A percentile compares a stretch with the other conserved stretches of the same genome.
phyloP scores from a whole-genome alignment of 2,797 vertebrate species.

The Lutjanus argentimaculatus region DNA sequence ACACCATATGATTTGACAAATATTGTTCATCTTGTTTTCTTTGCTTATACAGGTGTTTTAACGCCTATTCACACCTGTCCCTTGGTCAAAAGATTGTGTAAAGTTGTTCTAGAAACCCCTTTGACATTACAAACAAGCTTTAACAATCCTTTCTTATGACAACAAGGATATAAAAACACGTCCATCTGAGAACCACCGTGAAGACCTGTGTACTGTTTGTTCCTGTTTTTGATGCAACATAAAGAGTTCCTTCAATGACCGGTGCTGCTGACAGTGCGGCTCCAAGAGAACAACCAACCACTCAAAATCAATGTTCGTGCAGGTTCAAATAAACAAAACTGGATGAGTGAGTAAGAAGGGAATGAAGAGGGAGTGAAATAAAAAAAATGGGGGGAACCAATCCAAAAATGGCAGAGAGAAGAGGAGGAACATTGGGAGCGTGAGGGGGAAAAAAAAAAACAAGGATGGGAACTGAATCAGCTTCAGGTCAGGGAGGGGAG shows the following conservation, averaged over 20 bases:
- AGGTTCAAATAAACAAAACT: constrained; percentile 86
- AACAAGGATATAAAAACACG: constrained; percentile 79
- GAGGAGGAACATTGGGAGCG: constrained; percentile 61
- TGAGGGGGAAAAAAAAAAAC: constrained; percentile 51
- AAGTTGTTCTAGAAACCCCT: constrained; percentile 81
- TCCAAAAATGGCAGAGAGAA: constrained; percentile 77
- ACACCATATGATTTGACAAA: constrained; percentile 88
- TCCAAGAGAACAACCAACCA: constrained; percentile 88
- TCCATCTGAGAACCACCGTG: constrained; percentile 82
- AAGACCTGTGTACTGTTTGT: constrained; percentile 81
- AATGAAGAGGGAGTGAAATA: constrained; percentile 62
- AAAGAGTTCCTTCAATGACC: constrained; percentile 88
- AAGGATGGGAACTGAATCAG: constrained; percentile 80
- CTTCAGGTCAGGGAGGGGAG: constrained; percentile 73
- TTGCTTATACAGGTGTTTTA: constrained; percentile 77
- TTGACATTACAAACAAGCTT: constrained; percentile 84
- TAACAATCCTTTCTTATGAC: constrained; percentile 83
- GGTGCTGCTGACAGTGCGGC: constrained; percentile 85
- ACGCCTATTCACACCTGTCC: constrained; percentile 81
- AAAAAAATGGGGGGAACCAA: constrained; percentile 61
- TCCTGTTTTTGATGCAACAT: constrained; percentile 84
- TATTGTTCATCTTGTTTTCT: constrained; percentile 84
- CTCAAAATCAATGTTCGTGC: constrained; percentile 90
- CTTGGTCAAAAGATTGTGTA: constrained; percentile 82
- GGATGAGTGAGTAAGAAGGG: constrained; percentile 76